These are phyloP conservation scores for Chlorops oryzae DNA, from an alignment of 1,140 invertebrate genomes.

Conservation along the genomic window DNA sequence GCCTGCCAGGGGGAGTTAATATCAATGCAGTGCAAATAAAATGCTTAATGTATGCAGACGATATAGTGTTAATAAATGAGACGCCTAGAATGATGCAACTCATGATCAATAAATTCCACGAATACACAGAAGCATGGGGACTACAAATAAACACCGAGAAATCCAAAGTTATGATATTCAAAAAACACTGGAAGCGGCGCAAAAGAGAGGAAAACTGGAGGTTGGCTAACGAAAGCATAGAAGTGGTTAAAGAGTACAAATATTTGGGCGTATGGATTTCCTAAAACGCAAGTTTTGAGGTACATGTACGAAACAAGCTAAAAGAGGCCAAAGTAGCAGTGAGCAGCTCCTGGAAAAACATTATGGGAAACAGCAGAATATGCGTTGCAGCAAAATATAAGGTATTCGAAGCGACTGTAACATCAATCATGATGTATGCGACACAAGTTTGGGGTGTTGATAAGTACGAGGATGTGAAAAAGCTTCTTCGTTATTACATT, in stretches of 20 bases:
- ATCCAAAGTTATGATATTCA: neutral
- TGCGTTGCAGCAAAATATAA: too few relatives aligned
- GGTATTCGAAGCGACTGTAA: neutral
- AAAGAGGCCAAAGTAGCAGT: too few relatives aligned
- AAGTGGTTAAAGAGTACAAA: too few relatives aligned
- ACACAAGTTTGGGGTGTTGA: neutral
- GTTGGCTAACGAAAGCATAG: neutral
- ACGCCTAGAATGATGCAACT: neutral
- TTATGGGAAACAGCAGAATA: too few relatives aligned
- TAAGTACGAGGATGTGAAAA: neutral
- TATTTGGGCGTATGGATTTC: too few relatives aligned
- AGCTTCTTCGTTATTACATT: neutral
- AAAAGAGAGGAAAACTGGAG: neutral
- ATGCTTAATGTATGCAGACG: neutral
- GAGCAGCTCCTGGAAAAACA: too few relatives aligned
- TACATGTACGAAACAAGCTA: too few relatives aligned
- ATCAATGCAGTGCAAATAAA: neutral
- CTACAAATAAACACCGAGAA: neutral
- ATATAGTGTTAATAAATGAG: neutral
- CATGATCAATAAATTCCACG: neutral
- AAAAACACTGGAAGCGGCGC: neutral
- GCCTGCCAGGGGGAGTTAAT: neutral
- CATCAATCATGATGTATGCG: neutral
- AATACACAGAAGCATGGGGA: neutral
- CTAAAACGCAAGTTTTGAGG: too few relatives aligned